phyloP scores from a whole-genome alignment of 2,797 vertebrate genomes.

The Aphelocoma californica region DNA sequence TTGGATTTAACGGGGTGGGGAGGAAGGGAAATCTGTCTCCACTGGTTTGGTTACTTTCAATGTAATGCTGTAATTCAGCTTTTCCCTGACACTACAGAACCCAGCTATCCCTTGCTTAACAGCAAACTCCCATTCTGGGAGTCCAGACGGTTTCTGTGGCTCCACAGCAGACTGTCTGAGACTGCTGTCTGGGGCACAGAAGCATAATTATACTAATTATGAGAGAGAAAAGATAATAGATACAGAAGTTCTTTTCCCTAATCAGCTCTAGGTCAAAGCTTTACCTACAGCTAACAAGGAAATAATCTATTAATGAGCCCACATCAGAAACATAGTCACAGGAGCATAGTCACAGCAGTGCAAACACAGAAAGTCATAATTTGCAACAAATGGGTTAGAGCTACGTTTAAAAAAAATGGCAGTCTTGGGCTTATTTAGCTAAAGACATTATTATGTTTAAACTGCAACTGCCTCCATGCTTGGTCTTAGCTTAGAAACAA shows the following conservation, averaged over 20 bases:
- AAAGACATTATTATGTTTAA: conserved; percentile 4
- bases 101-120: neutral
- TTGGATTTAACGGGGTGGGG: conserved; percentile 21
- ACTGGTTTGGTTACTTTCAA: neutral
- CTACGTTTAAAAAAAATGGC: neutral
- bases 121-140: neutral
- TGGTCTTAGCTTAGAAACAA: neutral
- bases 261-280: conserved; percentile 50
- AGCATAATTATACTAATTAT: conserved; percentile 48
- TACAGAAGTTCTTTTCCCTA: conserved; percentile 52
- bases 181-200: conserved; percentile 26
- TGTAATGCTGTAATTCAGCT: neutral
- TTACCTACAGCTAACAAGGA: conserved; percentile 52
- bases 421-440: conserved; percentile 10
- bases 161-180: conserved; percentile 46
- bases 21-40: neutral
- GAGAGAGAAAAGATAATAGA: conserved; percentile 44
- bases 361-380: conserved; percentile 37
- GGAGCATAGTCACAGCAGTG: neutral
- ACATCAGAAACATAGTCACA: conserved; percentile 7
- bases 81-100: neutral
- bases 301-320: conserved; percentile 55
- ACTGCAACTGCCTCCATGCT: neutral
- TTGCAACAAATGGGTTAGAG: conserved; percentile 29
- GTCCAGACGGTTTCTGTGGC: conserved; percentile 8